These are phyloP conservation scores for Boloria euphrosyne DNA, from an alignment of 2,888 invertebrate species.

Conservation along the genomic window DNA sequence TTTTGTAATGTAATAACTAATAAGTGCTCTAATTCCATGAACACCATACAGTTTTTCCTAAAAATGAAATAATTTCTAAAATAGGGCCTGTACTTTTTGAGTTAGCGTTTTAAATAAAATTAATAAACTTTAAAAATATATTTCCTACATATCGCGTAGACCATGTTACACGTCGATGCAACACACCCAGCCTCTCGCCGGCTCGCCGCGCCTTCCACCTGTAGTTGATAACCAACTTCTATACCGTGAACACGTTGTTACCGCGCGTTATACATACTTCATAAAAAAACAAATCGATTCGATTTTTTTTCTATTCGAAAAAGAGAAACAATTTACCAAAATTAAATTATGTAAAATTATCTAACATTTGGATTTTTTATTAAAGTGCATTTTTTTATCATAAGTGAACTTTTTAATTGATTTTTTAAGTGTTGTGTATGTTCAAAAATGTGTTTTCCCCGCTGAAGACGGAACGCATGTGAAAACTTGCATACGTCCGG, in stretches of 20 bases:
- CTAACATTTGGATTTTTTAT: neutral
- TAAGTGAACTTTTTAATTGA: slow-evolving; percentile 6
- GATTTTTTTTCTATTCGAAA: neutral
- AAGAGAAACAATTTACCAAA: neutral
- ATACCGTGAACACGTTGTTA: slow-evolving; percentile 55
- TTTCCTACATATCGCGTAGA: slow-evolving; percentile 25
- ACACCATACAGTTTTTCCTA: no score
- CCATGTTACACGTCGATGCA: slow-evolving; percentile 39
- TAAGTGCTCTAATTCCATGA: no score
- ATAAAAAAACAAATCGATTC: neutral
- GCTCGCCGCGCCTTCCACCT: slow-evolving; percentile 43
- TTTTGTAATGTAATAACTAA: no score
- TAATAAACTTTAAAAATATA: neutral
- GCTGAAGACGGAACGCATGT: slow-evolving; percentile 56
- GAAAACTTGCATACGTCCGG: slow-evolving; percentile 62
- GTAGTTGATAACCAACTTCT: slow-evolving; percentile 56
- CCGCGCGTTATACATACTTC: neutral
- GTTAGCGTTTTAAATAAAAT: no score
- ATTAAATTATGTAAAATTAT: neutral
- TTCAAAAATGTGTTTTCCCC: slow-evolving; percentile 24
- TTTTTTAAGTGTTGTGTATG: slow-evolving; percentile 21
- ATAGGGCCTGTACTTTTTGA: no score
- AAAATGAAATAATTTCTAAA: no score
- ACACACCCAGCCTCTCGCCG: slow-evolving; percentile 63
- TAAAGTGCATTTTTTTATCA: neutral